These are phyloP conservation scores for Netelia virgata DNA, from an alignment of 2,888 invertebrate genomes.

Conservation along the genomic window DNA sequence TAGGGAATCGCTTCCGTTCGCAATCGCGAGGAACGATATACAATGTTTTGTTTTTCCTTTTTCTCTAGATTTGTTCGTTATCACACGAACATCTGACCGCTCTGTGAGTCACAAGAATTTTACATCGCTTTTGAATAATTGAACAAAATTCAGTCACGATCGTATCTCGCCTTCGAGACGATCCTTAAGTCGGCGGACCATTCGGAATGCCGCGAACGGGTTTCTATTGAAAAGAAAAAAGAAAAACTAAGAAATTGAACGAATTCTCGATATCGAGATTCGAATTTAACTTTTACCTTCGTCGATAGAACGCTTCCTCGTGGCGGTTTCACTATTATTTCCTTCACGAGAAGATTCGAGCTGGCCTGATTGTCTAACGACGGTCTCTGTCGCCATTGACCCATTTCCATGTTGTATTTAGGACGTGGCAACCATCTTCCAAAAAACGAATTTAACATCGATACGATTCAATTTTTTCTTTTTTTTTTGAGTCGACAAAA, in stretches of 20 bases:
- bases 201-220: slow-evolving; percentile 31
- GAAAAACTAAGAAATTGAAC: slow-evolving; percentile 1
- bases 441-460: background rate
- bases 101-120: slow-evolving; percentile 5
- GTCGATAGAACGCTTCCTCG: slow-evolving; percentile 33
- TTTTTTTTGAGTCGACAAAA: slow-evolving; percentile 27
- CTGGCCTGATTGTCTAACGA: slow-evolving; percentile 49
- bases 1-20: too few species aligned
- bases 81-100: background rate
- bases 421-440: slow-evolving; percentile 77
- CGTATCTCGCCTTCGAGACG: background rate
- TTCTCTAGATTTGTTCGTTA: background rate
- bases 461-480: background rate
- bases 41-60: background rate
- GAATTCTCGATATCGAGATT: background rate
- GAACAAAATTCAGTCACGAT: background rate
- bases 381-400: slow-evolving; percentile 54
- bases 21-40: too few species aligned
- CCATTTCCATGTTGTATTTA: slow-evolving; percentile 63
- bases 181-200: slow-evolving; percentile 23
- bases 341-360: slow-evolving; percentile 57
- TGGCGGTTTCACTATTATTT: slow-evolving; percentile 64
- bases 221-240: slow-evolving; percentile 28
- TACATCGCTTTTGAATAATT: background rate
- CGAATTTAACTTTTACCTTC: slow-evolving; percentile 32